These are phyloP conservation scores for Axinella damicornis DNA, from an alignment of 37 sponge, comb jelly and placozoan species.

Conservation along the genomic window DNA sequence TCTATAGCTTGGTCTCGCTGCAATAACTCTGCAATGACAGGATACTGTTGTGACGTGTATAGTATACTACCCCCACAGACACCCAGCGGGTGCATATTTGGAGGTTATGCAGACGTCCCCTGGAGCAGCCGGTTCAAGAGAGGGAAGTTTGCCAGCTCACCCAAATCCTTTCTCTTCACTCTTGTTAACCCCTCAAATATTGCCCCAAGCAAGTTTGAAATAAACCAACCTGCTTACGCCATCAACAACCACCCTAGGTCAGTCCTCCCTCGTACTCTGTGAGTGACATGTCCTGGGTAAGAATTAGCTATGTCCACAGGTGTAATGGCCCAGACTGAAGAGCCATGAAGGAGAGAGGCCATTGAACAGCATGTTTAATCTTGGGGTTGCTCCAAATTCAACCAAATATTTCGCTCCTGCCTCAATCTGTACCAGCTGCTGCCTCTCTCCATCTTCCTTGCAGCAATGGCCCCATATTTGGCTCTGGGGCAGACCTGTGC, in stretches of 20 bases:
- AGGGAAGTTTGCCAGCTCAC: conserved; percentile 77
- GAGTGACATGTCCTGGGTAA: too few relatives aligned
- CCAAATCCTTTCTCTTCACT: conserved; percentile 77
- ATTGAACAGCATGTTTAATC: too few relatives aligned
- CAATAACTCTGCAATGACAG: background rate
- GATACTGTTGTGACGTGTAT: background rate
- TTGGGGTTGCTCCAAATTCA: too few relatives aligned
- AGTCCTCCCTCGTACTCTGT: too few relatives aligned
- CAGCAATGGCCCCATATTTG: conserved; percentile 93
- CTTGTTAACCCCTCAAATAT: conserved; percentile 46
- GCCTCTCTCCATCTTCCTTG: too few relatives aligned
- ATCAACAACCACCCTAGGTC: conserved; percentile 84
- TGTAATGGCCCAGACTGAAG: too few relatives aligned
- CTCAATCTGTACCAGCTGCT: too few relatives aligned
- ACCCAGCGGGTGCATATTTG: conserved; percentile 74
- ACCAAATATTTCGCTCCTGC: too few relatives aligned
- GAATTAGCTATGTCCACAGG: too few relatives aligned
- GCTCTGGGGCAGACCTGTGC: conserved; percentile 87
- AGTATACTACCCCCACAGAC: conserved; percentile 41
- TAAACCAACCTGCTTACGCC: conserved; percentile 76
- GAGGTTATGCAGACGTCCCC: conserved; percentile 79
- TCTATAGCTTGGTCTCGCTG: too few relatives aligned
- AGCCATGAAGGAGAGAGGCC: too few relatives aligned
- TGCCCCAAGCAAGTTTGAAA: conserved; percentile 48
- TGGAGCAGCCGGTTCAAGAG: conserved; percentile 78